A percentile compares a stretch with the other conserved stretches of the same genome.
phyloP scores from a whole-genome alignment of 1,140 invertebrate species.

The Danaus melanippus region DNA sequence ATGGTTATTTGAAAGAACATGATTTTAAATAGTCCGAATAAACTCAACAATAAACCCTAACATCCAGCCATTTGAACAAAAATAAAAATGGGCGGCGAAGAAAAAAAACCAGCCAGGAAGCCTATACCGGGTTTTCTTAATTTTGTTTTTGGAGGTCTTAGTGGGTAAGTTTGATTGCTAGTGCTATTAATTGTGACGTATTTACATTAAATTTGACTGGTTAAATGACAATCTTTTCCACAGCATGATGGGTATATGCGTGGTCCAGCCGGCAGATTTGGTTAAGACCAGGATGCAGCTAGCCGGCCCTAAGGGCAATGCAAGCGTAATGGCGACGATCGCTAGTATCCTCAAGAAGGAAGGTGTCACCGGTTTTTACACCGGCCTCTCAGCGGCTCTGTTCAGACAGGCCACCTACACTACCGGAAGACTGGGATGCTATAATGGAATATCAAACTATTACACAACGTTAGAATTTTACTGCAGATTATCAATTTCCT shows the following conservation, averaged over 20 bases:
- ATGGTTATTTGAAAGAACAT: background rate
- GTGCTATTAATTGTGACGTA: background rate
- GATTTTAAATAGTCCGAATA: background rate
- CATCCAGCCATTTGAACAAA: constrained; percentile 10
- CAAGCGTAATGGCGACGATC: constrained; percentile 76
- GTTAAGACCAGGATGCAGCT: constrained; percentile 99
- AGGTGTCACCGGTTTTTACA: constrained; percentile 91
- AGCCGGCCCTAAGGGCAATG: constrained; percentile 72
- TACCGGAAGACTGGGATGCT: constrained; percentile 94
- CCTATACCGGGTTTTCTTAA: constrained; percentile 29
- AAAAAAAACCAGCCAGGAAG: constrained; percentile 16
- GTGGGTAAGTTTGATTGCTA: constrained; percentile 25
- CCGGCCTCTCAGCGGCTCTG: constrained; percentile 88
- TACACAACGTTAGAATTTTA: constrained; percentile 72
- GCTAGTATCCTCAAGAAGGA: constrained; percentile 89
- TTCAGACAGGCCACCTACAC: constrained; percentile 98
- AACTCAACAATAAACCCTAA: constrained; percentile 10
- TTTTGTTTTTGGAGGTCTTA: constrained; percentile 34
- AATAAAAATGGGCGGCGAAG: constrained; percentile 8
- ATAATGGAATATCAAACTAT: constrained; percentile 90
- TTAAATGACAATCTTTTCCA: constrained; percentile 24
- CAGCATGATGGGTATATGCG: constrained; percentile 95
- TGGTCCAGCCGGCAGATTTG: constrained; percentile 97
- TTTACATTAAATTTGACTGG: background rate
- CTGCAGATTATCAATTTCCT: too few species aligned